Evolutionary conservation across 53 echinoderm and acorn worm species (phyloP).

Genomic region (Paracentrotus lividus): DNA sequence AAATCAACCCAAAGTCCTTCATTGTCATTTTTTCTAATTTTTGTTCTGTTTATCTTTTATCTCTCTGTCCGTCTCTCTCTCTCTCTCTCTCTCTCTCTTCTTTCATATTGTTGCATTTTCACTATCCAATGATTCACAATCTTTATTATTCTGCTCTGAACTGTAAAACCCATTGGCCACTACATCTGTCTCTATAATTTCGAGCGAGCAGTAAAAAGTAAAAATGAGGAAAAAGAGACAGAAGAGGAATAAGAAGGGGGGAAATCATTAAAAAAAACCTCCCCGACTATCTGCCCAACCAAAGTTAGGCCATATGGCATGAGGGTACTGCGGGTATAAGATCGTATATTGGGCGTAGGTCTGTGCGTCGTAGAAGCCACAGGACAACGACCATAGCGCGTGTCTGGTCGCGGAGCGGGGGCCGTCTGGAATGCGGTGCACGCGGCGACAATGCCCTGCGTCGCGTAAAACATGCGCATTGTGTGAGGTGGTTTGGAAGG

Average conservation of each 20-base stretch:
- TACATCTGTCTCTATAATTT: constrained; percentile 54
- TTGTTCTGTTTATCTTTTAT: too few species aligned
- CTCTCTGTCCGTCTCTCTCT: too few species aligned
- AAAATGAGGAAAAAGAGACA: background rate
- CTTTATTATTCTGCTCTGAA: constrained; percentile 27
- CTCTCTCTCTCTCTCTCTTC: too few species aligned
- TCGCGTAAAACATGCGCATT: constrained; percentile 52
- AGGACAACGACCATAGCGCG: constrained; percentile 63
- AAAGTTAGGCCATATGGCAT: constrained; percentile 63
- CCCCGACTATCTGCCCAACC: constrained; percentile 16
- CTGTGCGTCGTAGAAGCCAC: background rate
- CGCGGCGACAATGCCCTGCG: constrained; percentile 33
- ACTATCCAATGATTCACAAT: background rate
- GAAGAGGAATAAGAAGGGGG: background rate
- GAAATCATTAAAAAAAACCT: constrained; percentile 22
- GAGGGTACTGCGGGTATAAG: background rate
- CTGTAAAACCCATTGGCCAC: constrained; percentile 44
- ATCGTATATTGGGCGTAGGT: constrained; percentile 35
- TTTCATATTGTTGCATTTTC: too few species aligned
- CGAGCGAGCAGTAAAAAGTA: background rate
- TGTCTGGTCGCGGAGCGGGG: constrained; percentile 49
- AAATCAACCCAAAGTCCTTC: too few species aligned
- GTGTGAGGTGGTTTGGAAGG: constrained; percentile 15
- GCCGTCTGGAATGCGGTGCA: constrained; percentile 48
- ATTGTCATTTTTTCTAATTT: background rate